phyloP scores from a whole-genome alignment of 2,888 invertebrate species.

The Altica lythri region DNA sequence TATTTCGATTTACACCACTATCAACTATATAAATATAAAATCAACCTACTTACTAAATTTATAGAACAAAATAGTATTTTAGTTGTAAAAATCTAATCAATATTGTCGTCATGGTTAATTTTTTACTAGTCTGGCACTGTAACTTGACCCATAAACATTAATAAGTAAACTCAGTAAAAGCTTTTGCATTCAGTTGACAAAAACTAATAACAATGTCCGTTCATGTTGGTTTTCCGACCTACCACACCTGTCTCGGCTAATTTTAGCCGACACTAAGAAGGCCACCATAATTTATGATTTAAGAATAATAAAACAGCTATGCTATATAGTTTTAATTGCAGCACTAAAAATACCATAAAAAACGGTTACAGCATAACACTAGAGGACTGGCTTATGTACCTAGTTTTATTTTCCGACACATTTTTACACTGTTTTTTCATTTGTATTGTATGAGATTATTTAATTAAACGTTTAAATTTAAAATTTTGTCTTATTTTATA shows the following conservation, averaged over 20 bases:
- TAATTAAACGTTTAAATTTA: neutral
- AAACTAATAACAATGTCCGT: neutral
- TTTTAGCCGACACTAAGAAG: constrained; percentile 17
- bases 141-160: neutral
- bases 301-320: constrained; percentile 28
- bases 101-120: too few relatives aligned
- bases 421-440: neutral
- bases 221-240: constrained; percentile 10
- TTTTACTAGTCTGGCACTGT: too few relatives aligned
- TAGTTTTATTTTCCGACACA: constrained; percentile 1
- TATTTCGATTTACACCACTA: too few relatives aligned
- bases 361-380: constrained; percentile 23
- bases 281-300: constrained; percentile 19
- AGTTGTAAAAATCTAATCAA: too few relatives aligned
- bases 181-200: neutral
- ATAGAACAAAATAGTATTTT: too few relatives aligned
- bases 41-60: too few relatives aligned
- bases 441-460: neutral
- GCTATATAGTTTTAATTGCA: constrained; percentile 28
- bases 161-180: neutral
- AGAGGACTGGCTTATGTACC: constrained; percentile 17
- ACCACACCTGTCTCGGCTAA: constrained; percentile 15
- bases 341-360: constrained; percentile 29
- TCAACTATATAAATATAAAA: too few relatives aligned
- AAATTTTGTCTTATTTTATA: neutral